Evolutionary conservation across 1,140 invertebrate genomes (phyloP).

Genomic region (Oreohelix idahoensis): DNA sequence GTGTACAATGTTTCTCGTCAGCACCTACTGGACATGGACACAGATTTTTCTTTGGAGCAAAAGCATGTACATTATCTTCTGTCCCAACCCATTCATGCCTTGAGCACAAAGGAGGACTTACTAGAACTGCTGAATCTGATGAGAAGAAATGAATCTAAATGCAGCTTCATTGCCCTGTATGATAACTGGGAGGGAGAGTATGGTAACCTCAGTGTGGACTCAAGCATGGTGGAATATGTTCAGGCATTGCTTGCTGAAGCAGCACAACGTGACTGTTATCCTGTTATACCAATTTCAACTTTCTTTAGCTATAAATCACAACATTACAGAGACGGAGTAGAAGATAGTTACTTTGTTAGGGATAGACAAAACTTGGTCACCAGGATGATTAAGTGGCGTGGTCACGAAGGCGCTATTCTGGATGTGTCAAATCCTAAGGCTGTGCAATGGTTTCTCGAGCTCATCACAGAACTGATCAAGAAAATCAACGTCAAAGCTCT

Average conservation of each 20-base stretch:
- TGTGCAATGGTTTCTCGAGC: conserved; percentile 40
- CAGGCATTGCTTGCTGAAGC: conserved; percentile 24
- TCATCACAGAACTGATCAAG: conserved; percentile 16
- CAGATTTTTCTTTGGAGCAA: conserved; percentile 7
- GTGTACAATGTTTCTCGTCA: conserved; percentile 34
- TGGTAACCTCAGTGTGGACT: conserved; percentile 43
- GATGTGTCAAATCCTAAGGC: conserved; percentile 48
- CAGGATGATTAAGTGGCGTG: conserved; percentile 46
- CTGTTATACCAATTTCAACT: conserved; percentile 45
- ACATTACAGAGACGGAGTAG: conserved; percentile 44
- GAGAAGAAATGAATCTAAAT: conserved; percentile 18
- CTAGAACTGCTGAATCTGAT: conserved; percentile 20
- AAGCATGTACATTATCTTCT: conserved; percentile 22
- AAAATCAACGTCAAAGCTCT: conserved; percentile 43
- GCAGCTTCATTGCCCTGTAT: conserved; percentile 44
- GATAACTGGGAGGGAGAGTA: conserved; percentile 44
- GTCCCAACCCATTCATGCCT: conserved; percentile 34
- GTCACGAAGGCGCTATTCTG: conserved; percentile 48
- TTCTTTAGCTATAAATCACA: conserved; percentile 51
- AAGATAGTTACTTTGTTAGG: conserved; percentile 44
- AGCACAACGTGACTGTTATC: conserved; percentile 26
- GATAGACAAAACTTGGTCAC: conserved; percentile 49
- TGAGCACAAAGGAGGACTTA: conserved; percentile 34
- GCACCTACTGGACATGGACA: conserved; percentile 38
- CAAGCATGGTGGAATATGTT: conserved; percentile 13